These are phyloP conservation scores for Bursaphelenchus okinawaensis DNA, from an alignment of 2,888 invertebrate genomes.

Conservation along the genomic window DNA sequence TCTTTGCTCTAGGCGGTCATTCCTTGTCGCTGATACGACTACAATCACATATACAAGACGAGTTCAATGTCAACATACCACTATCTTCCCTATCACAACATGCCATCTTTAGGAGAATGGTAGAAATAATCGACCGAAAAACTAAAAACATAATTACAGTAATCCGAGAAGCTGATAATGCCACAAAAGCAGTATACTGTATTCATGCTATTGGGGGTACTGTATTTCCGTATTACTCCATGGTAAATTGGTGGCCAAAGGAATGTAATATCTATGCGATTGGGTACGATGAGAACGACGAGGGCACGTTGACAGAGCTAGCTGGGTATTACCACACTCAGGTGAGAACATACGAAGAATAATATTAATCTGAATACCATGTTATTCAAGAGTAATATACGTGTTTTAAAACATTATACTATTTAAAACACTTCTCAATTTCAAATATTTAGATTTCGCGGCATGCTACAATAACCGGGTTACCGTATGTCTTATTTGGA, in stretches of 20 bases:
- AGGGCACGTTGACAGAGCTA: conserved; percentile 36
- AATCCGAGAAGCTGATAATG: conserved; percentile 19
- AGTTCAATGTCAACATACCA: conserved; percentile 27
- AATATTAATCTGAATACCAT: too few relatives aligned
- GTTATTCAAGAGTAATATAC: too few relatives aligned
- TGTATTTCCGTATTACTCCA: conserved; percentile 48
- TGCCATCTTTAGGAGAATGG: conserved; percentile 7
- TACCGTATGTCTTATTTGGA: conserved; percentile 41
- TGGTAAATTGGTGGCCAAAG: conserved; percentile 41
- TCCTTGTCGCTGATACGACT: conserved; percentile 41
- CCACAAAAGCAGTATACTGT: conserved; percentile 38
- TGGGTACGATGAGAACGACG: conserved; percentile 37
- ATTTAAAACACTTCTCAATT: neutral
- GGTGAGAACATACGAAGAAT: conserved; percentile 27
- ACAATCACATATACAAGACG: conserved; percentile 27
- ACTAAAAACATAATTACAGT: conserved; percentile 22
- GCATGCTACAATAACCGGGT: neutral
- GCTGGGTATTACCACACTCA: conserved; percentile 40
- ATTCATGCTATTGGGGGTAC: conserved; percentile 55
- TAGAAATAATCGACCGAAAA: conserved; percentile 1
- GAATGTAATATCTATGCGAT: conserved; percentile 44
- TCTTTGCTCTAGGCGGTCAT: conserved; percentile 44
- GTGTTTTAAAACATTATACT: neutral
- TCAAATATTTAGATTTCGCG: conserved; percentile 12
- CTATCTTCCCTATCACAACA: conserved; percentile 18